Evolutionary conservation across 2,113 vertebrate species (phyloP).

Genomic region (Burhinus oedicnemus): DNA sequence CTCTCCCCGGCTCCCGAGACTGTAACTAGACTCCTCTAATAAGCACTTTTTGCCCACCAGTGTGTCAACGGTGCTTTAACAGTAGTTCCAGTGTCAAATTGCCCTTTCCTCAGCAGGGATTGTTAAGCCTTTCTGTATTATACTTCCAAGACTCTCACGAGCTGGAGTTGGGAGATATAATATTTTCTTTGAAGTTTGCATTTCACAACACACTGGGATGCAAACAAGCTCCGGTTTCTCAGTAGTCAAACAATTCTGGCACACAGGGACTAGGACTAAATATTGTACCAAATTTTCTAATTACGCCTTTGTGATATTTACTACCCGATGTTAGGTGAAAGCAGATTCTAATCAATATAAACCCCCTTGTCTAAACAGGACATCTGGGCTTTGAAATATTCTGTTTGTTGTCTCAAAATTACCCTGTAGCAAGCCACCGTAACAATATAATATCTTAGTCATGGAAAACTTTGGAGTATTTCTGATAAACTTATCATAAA

Average conservation of each 20-base stretch:
- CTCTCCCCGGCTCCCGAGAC: constrained; percentile 52
- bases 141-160: constrained; percentile 80
- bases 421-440: constrained; percentile 57
- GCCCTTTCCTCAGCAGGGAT: constrained; percentile 83
- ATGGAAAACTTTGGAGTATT: constrained; percentile 56
- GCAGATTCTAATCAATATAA: constrained; percentile 70
- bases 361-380: constrained; percentile 71
- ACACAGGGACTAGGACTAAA: constrained; percentile 72
- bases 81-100: constrained; percentile 80
- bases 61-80: constrained; percentile 76
- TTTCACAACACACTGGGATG: constrained; percentile 80
- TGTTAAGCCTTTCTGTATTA: constrained; percentile 80
- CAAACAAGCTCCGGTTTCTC: constrained; percentile 78
- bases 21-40: constrained; percentile 73
- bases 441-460: constrained; percentile 57
- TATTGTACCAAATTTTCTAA: constrained; percentile 78
- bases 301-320: constrained; percentile 74
- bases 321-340: constrained; percentile 67
- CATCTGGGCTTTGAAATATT: constrained; percentile 74
- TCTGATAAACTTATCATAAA: constrained; percentile 56
- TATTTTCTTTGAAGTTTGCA: constrained; percentile 84
- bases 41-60: constrained; percentile 76
- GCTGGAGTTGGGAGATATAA: constrained; percentile 84
- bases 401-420: constrained; percentile 63
- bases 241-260: constrained; percentile 79